Conservation (phyloP, 2,113 vertebrate genomes). For the Thamnaconus septentrionalis region DNA sequence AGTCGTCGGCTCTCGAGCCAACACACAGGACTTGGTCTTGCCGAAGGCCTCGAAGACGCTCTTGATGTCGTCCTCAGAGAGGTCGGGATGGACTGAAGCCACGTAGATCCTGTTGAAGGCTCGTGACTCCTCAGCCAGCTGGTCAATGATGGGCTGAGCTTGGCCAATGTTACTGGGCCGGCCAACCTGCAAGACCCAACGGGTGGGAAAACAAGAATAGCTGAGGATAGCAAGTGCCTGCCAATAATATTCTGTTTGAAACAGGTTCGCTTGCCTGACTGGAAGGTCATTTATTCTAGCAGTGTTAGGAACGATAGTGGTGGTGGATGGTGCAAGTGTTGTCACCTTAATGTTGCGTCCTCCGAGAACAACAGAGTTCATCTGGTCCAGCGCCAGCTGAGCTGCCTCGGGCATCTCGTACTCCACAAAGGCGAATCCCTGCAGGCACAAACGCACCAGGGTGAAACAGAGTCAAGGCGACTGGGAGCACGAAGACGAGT, state of each 20-base stretch:
- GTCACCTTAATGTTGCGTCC: conserved; percentile 90
- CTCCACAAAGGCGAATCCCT: conserved; percentile 97
- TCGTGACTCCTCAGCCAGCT: conserved; percentile 90
- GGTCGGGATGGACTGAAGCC: conserved; percentile 90
- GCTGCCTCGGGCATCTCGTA: conserved; percentile 92
- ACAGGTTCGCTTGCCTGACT: no score
- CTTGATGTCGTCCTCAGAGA: conserved; percentile 93
- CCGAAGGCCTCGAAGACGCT: conserved; percentile 95
- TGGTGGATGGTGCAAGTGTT: no score
- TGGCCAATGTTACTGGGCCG: conserved; percentile 94
- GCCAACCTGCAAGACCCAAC: conserved; percentile 80
- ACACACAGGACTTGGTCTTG: conserved; percentile 90
- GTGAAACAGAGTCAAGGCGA: background rate
- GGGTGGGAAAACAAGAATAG: background rate
- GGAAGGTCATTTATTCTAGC: no score
- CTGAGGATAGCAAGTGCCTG: background rate
- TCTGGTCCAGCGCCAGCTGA: conserved; percentile 93
- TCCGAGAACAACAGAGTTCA: conserved; percentile 93
- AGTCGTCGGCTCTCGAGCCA: conserved; percentile 87
- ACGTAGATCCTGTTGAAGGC: conserved; percentile 95
- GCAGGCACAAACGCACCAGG: conserved; percentile 33
- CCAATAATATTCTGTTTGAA: conserved; percentile 14
- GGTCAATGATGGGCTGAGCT: conserved; percentile 94
- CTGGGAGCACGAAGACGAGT: background rate
- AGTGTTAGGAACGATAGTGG: no score